Conservation (phyloP, 1,140 invertebrate genomes). For the Zaprionus tsacasi region DNA sequence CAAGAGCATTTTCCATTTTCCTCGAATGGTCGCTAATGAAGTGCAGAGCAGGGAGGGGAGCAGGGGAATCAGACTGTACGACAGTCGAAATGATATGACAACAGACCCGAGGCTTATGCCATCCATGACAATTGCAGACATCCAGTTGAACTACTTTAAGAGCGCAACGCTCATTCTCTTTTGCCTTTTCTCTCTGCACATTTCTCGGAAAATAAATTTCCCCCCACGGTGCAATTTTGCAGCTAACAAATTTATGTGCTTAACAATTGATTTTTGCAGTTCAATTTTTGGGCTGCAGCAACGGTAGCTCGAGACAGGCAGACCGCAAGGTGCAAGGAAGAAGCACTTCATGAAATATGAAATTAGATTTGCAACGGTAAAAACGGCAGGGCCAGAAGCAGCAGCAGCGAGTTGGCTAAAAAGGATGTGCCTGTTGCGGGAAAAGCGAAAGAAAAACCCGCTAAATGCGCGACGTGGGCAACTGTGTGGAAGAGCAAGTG, state of each 20-base stretch:
- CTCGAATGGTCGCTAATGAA: slow-evolving; percentile 40
- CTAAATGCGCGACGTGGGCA: slow-evolving; percentile 43
- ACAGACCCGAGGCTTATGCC: slow-evolving; percentile 19
- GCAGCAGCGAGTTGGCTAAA: slow-evolving; percentile 7
- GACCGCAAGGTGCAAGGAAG: slow-evolving; percentile 60
- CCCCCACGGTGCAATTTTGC: slow-evolving; percentile 76
- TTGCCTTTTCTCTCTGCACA: slow-evolving; percentile 60
- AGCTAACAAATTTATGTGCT: slow-evolving; percentile 79
- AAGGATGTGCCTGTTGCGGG: slow-evolving; percentile 50
- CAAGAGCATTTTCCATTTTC: not conserved
- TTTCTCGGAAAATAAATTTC: slow-evolving; percentile 77
- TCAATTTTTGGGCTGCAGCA: slow-evolving; percentile 49
- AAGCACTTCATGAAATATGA: slow-evolving; percentile 80
- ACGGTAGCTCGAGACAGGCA: not conserved
- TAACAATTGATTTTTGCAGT: slow-evolving; percentile 80
- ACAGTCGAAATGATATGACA: slow-evolving; percentile 46
- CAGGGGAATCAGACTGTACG: not conserved
- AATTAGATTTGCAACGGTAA: slow-evolving; percentile 68
- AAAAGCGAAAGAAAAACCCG: slow-evolving; percentile 20
- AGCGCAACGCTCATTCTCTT: slow-evolving; percentile 28
- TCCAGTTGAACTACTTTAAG: slow-evolving; percentile 20
- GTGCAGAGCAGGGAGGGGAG: slow-evolving; percentile 12
- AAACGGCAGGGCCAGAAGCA: slow-evolving; percentile 29
- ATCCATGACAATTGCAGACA: slow-evolving; percentile 26
- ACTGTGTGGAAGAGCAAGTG: not conserved